Conservation (phyloP, 2,113 vertebrate species). For the Todiramphus chloris region DNA sequence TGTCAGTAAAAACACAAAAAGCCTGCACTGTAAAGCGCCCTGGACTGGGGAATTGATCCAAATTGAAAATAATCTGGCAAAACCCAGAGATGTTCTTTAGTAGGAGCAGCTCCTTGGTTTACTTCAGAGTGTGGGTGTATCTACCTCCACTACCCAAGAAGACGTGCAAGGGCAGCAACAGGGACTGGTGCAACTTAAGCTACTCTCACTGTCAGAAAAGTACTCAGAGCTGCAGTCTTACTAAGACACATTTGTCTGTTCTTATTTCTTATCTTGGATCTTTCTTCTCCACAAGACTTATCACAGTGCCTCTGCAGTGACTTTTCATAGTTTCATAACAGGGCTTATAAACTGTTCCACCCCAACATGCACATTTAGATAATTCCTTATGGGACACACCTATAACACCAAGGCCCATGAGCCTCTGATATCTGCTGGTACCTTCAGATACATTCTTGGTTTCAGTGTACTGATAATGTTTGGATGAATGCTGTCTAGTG, state of each 20-base stretch:
- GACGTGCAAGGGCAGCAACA: not conserved
- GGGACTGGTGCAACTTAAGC: not conserved
- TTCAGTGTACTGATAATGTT: not conserved
- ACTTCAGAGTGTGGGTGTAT: not conserved
- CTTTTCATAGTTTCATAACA: not conserved
- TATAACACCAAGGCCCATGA: not conserved
- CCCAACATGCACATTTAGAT: not conserved
- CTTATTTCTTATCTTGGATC: not conserved
- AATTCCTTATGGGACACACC: not conserved
- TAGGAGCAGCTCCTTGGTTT: not conserved
- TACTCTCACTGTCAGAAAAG: not conserved
- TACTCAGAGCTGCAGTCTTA: not conserved
- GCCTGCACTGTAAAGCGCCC: not conserved
- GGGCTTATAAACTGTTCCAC: not conserved
- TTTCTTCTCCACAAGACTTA: not conserved
- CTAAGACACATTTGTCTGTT: not conserved
- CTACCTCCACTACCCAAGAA: not conserved
- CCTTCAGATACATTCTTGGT: not conserved
- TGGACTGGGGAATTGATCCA: not conserved
- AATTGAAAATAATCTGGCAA: not conserved
- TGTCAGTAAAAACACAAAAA: not conserved
- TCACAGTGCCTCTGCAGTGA: not conserved
- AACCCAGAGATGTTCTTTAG: not conserved
- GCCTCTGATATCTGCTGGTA: not conserved
- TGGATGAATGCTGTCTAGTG: not conserved